Percentiles rank a stretch among this genome's conserved stretches.
These are phyloP conservation scores for Tapirus terrestris DNA, from an alignment of 2,113 vertebrate genomes.

Conservation along the genomic window DNA sequence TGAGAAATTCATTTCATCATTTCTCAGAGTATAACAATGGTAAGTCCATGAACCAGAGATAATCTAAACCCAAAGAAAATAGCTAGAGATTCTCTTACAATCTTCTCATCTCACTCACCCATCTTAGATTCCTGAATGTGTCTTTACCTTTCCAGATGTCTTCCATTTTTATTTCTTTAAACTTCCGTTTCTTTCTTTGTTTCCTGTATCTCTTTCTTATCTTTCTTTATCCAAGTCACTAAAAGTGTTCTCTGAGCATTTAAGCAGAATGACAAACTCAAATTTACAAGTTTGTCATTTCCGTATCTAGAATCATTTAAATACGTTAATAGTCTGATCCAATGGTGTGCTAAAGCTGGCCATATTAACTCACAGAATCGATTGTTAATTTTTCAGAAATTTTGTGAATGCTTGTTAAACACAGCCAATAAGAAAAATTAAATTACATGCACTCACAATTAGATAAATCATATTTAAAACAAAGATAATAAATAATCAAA, in stretches of 20 bases:
- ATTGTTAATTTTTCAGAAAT: background rate
- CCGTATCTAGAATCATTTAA: background rate
- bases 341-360: background rate
- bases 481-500: background rate
- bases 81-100: background rate
- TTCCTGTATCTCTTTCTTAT: background rate
- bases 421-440: constrained; percentile 11
- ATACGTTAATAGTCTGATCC: background rate
- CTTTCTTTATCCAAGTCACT: background rate
- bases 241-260: background rate
- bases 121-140: background rate
- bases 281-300: background rate
- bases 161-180: background rate
- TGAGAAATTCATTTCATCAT: background rate
- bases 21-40: background rate
- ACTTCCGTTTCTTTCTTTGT: background rate
- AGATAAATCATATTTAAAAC: constrained; percentile 7
- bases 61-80: background rate
- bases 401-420: background rate
- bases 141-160: background rate
- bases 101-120: background rate
- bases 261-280: background rate
- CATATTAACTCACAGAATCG: background rate
- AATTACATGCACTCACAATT: background rate
- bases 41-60: background rate